Percentiles rank a stretch among this genome's conserved stretches.
phyloP scores from a whole-genome alignment of 2,888 invertebrate species.

The Molorchus minor region DNA sequence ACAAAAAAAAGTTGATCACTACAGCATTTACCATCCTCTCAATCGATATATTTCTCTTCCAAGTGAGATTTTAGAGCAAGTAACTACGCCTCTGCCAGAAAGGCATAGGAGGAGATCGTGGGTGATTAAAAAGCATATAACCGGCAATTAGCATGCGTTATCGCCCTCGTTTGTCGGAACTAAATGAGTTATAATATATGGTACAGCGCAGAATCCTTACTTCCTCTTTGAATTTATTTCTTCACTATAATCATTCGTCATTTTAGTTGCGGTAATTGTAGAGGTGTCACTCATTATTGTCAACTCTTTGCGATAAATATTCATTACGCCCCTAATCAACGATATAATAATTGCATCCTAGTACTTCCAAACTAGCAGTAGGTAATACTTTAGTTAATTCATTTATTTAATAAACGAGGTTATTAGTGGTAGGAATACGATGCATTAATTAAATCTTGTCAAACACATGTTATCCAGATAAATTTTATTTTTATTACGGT shows the following conservation, averaged over 20 bases:
- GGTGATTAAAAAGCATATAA: constrained; percentile 48
- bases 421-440: background rate
- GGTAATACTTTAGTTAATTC: background rate
- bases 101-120: constrained; percentile 39
- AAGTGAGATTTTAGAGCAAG: too few species aligned
- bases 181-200: constrained; percentile 27
- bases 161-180: constrained; percentile 46
- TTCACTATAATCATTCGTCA: background rate
- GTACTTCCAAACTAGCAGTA: constrained; percentile 1
- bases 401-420: background rate
- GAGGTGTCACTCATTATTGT: background rate
- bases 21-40: too few species aligned
- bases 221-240: background rate
- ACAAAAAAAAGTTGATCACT: too few species aligned
- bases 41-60: too few species aligned
- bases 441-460: background rate
- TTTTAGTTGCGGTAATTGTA: constrained; percentile 1
- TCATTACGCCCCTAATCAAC: background rate
- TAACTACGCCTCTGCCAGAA: too few species aligned
- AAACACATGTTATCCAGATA: background rate
- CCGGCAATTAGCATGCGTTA: constrained; percentile 47
- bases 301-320: constrained; percentile 2
- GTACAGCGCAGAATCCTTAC: constrained; percentile 5
- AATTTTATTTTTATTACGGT: background rate
- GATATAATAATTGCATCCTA: background rate